Base-by-base conservation (phyloP, 2,888 invertebrate genomes). In the Ramazzottius varieornatus region DNA sequence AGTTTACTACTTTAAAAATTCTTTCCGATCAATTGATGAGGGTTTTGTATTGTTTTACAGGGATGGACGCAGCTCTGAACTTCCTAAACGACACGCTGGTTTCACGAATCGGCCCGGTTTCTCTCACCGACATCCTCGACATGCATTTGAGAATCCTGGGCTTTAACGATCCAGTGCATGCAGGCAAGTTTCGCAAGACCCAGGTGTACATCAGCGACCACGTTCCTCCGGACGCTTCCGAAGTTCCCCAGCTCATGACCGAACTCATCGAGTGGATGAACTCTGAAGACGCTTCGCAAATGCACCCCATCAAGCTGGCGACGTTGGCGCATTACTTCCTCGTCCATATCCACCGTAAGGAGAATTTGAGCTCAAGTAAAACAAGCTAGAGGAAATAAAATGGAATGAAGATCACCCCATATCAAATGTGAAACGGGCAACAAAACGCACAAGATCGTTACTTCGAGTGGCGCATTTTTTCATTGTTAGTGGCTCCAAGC, bases 201-300 rank as follows among this genome's bases (percentile, higher is more conserved):
- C 91, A 91, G 73, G 93, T 94, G 4, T 94, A 86, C 78, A 90
- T 96, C 0, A 91, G 93, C 1, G 86, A 87, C n/a, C 92, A 93
- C 75, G 82, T 87, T 65, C 96, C 96, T 0, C 92, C 94, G 0
- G 83, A 85, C 0, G 88, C 94, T 0, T 83, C 83, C 0, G 84
- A 88, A 69, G 83, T 96, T 66, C 83, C 83, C 13, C 79, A 80
- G 63, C 79, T 93, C 29, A 90, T 96, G 88, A 80, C 82, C 29
- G 86, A 86, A 70, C 90, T 94, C 73, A 81, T 88, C n/a, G 82
- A 84, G 29, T 96, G 94, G 96, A 77, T 96, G 8, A 81, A 80
- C 76, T 88, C 90, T 0, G 88, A 89, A 69, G 84, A 85, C 73
- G 86, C 88, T 8, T 77, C 85, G 68, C 83, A 84, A 54, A 78